Evolutionary conservation across 2,888 invertebrate species (phyloP), one percentile per base, ranked within the genome.

Genomic region (Clitarchus hookeri): DNA sequence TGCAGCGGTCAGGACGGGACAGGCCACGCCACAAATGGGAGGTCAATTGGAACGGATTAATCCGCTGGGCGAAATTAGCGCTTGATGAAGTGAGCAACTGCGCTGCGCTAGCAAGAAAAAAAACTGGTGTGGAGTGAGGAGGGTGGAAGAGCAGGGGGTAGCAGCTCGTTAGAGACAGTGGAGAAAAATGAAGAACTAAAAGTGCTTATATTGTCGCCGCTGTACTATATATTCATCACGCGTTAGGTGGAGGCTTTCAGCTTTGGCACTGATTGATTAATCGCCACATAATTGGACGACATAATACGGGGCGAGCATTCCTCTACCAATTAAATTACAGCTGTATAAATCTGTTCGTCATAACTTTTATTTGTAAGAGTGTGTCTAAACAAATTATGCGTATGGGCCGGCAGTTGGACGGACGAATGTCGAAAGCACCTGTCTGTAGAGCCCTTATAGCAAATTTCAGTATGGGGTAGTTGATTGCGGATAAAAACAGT

Each of bases 31-130:
- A 65, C 65, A 19, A 65, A 65, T 65, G 65, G 65, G 36, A 82
- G 82, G 82, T 82, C 82, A 82, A 82, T 44, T 82, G 44, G 82
- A 82, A 82, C 82, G 82, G 82, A 82, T 82, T 82, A 82, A 82
- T 82, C 82, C 82, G 25, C 82, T 36, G 65, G 65, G 65, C 23
- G 82, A 82, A 82, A 82, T 82, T 27, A 82, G 82, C 82, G 44
- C 82, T 82, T 82, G 82, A 82, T 82, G 82, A 82, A 82, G 82
- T 82, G 44, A 36, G 82, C 27, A 36, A 82, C 27, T 82, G 65
- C 16, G 19, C 6, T 65, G 65, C 65, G 23, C 65, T 0, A 6
- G n/a, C 65, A 65, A 11, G n/a, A 65, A 65, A 48, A 65, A 11
- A 65, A 65, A 48, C 2, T 13, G 16, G 11, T 48, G n/a, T 23